phyloP scores from a whole-genome alignment of 2,888 invertebrate genomes.

The Drosophila demipolita region DNA sequence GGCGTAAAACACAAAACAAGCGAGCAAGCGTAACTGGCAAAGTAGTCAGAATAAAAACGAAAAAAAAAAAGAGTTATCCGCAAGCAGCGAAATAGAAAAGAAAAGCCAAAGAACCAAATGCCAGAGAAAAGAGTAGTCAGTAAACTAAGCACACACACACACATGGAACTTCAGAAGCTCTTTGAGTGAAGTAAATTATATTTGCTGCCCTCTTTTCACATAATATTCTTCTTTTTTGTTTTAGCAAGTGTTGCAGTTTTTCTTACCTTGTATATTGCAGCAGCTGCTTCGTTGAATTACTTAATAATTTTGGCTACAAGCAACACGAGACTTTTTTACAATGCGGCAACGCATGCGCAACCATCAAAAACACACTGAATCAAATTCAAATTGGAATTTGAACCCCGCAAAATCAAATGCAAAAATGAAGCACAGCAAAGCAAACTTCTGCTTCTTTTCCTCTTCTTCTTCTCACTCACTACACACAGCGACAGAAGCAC shows the following conservation, averaged over 20 bases:
- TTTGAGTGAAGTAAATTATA: constrained; percentile 31
- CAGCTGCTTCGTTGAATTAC: constrained; percentile 30
- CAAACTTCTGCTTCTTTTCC: constrained; percentile 41
- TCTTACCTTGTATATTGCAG: constrained; percentile 34
- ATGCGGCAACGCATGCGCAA: constrained; percentile 70
- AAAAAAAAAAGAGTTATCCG: constrained; percentile 38
- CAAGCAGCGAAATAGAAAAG: constrained; percentile 62
- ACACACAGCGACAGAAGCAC: constrained; percentile 11
- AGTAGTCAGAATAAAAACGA: constrained; percentile 60
- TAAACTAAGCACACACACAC: constrained; percentile 36
- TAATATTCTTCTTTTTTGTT: constrained; percentile 35
- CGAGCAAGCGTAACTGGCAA: constrained; percentile 70
- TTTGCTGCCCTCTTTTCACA: constrained; percentile 20
- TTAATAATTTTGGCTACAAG: constrained; percentile 26
- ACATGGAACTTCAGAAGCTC: constrained; percentile 35
- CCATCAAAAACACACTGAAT: constrained; percentile 39
- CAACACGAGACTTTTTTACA: constrained; percentile 15
- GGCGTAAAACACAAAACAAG: constrained; percentile 63
- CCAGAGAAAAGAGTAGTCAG: constrained; percentile 46
- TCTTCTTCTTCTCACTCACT: constrained; percentile 30
- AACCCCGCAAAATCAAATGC: constrained; percentile 70
- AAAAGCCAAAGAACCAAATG: constrained; percentile 59
- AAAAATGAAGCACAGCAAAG: constrained; percentile 45
- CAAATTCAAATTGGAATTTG: constrained; percentile 75
- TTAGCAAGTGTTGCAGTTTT: constrained; percentile 37